phyloP scores from a whole-genome alignment of 1,140 invertebrate genomes.

The Drosophila funebris region DNA sequence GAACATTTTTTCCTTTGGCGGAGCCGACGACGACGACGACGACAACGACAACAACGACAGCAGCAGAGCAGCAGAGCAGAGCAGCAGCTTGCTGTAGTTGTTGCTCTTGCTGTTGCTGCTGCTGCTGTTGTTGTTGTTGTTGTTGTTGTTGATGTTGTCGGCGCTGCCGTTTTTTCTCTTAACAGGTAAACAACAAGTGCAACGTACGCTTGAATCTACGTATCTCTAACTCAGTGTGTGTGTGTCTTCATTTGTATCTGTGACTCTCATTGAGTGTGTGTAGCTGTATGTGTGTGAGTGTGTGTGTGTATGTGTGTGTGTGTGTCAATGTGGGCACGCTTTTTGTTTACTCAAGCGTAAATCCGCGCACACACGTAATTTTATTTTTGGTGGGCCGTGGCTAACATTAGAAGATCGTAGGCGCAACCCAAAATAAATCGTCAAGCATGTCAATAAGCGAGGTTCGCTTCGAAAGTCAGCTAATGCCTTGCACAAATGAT shows the following conservation, averaged over 20 bases:
- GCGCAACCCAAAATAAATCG: constrained; percentile 32
- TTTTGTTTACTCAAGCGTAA: constrained; percentile 73
- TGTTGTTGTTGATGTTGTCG: constrained; percentile 21
- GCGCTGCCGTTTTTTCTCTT: constrained; percentile 56
- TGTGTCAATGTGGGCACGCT: constrained; percentile 40
- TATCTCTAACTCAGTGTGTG: constrained; percentile 26
- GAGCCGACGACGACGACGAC: constrained; percentile 49
- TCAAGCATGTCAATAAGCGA: constrained; percentile 34
- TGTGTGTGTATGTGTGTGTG: constrained; percentile 15
- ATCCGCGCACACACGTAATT: constrained; percentile 75
- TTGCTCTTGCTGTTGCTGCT: constrained; percentile 16
- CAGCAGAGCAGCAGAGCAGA: constrained; percentile 16
- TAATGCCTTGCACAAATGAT: no score
- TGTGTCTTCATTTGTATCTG: constrained; percentile 5
- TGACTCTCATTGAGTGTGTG: constrained; percentile 1
- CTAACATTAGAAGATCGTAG: constrained; percentile 42
- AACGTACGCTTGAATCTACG: constrained; percentile 58
- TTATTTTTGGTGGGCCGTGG: constrained; percentile 42
- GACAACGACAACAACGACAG: background rate
- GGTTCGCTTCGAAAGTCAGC: constrained; percentile 2
- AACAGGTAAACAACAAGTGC: constrained; percentile 77
- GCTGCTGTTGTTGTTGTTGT: constrained; percentile 17
- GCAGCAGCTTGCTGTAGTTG: constrained; percentile 20
- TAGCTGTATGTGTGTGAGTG: constrained; percentile 12
- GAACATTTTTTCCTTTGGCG: constrained; percentile 78